Evolutionary conservation across 2,888 invertebrate genomes (phyloP), one percentile per base, ranked within the genome.

Genomic region (Physocephala rufipes): DNA sequence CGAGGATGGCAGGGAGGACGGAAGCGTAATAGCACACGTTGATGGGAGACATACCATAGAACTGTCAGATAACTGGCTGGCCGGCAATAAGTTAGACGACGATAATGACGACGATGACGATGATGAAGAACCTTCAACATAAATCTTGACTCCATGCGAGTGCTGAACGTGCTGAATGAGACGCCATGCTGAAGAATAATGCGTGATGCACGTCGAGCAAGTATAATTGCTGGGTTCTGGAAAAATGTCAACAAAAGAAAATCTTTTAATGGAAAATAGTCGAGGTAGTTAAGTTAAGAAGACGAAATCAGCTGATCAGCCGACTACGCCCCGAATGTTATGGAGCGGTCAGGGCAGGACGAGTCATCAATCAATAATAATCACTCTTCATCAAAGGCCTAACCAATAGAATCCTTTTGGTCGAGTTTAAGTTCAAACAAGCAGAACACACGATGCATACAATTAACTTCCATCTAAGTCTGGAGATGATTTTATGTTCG

Each of bases 111-210:
- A 76, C 19, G 77, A 63, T 16, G 75, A 81, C 19, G 77, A 62
- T 16, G 75, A 81, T 26, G 85, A 82, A 36, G 86, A 87, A 68
- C 88, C 88, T 79, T 94, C 94, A 67, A 93, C 90, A 88, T 96
- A 98, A 81, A 98, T 95, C 86, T 95, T 94, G 74, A 97, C 92
- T 24, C 97, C 97, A 82, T 98, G 98, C 73, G 93, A 91, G 81
- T 94, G 93, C 86, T 98, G 97, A 36, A 95, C 97, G 86, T 98
- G 98, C 84, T 97, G 97, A 53, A 98, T 90, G 74, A 98, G 89
- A 71, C 93, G 90, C 98, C 98, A 98, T 9, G 98, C 97, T n/a
- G 96, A 96, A 79, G 92, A 92, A 79, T 95, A 91, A 65, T 94
- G 91, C 75, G 94, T 93, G 82, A 96, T 95, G 88, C 98, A 98